Evolutionary conservation across 2,113 vertebrate genomes (phyloP).

Genomic region (Carassius gibelio): DNA sequence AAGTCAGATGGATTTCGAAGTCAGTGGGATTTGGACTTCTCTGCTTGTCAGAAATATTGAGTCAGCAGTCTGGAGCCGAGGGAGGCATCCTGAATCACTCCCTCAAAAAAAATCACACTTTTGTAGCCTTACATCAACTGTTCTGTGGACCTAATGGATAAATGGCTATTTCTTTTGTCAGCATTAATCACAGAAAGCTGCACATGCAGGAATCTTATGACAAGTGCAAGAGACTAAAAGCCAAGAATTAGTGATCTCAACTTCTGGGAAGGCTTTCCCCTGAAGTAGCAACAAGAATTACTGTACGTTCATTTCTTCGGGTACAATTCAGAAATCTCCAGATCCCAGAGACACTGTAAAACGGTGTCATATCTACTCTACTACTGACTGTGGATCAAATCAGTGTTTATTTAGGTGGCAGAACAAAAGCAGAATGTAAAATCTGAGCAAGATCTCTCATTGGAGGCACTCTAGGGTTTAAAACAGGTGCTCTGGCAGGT

Average conservation of each 20-base stretch:
- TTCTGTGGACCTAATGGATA: constrained; percentile 22
- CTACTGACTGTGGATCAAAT: not conserved
- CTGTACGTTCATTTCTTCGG: not conserved
- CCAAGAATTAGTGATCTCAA: constrained; percentile 23
- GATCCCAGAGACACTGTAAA: not conserved
- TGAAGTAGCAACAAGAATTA: constrained; percentile 19
- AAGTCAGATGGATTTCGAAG: constrained; percentile 22
- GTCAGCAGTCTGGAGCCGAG: constrained; percentile 40
- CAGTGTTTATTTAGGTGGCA: not conserved
- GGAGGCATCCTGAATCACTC: constrained; percentile 11
- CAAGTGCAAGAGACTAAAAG: constrained; percentile 7
- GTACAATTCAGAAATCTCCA: not conserved
- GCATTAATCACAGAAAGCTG: not conserved
- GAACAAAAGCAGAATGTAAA: not conserved
- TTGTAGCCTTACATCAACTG: constrained; percentile 42
- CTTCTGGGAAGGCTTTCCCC: constrained; percentile 21
- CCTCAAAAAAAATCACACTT: not conserved
- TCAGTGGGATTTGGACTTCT: constrained; percentile 39
- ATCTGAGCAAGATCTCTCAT: constrained; percentile 12
- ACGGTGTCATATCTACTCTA: not conserved
- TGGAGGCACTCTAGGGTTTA: constrained; percentile 5
- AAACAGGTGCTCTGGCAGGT: constrained; percentile 11
- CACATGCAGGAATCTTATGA: not conserved
- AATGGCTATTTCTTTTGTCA: constrained; percentile 38
- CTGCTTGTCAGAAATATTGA: constrained; percentile 44